Percentiles rank a stretch among this genome's conserved stretches.
Conservation (phyloP, 2,113 vertebrate species). For the Polypterus senegalus region DNA sequence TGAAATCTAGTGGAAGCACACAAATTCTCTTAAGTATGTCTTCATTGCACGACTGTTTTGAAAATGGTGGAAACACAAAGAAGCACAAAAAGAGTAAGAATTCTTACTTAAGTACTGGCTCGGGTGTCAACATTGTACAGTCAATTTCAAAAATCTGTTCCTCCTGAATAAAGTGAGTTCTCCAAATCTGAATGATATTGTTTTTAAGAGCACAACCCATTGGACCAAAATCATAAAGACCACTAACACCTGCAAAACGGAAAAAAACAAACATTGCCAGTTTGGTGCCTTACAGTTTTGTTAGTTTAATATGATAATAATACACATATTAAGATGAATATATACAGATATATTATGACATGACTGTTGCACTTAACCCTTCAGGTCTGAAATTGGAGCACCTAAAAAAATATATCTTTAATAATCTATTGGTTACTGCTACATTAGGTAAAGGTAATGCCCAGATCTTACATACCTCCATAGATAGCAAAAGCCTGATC, state of each 20-base stretch:
- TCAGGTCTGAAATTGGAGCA: too few species aligned
- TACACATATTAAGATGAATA: not conserved
- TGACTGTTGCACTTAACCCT: too few species aligned
- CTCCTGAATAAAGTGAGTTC: slow-evolving; percentile 96
- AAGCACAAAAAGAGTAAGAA: not conserved
- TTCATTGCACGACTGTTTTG: too few species aligned
- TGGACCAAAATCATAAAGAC: slow-evolving; percentile 90
- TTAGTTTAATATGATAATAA: not conserved
- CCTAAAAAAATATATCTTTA: too few species aligned
- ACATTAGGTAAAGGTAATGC: too few species aligned
- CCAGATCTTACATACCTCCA: slow-evolving; percentile 57
- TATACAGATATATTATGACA: too few species aligned
- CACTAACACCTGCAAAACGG: slow-evolving; percentile 72
- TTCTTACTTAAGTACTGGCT: slow-evolving; percentile 80
- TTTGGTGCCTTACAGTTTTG: too few species aligned
- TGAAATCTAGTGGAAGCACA: too few species aligned
- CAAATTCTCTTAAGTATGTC: too few species aligned
- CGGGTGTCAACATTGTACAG: slow-evolving; percentile 94
- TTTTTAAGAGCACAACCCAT: slow-evolving; percentile 95
- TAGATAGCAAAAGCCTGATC: slow-evolving; percentile 98
- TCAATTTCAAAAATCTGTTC: slow-evolving; percentile 97
- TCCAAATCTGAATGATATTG: slow-evolving; percentile 89
- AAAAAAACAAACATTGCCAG: not conserved
- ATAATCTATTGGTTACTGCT: too few species aligned
- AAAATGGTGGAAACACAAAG: too few species aligned